phyloP scores from a whole-genome alignment of 2,888 invertebrate species.

The Coenonympha glycerion region DNA sequence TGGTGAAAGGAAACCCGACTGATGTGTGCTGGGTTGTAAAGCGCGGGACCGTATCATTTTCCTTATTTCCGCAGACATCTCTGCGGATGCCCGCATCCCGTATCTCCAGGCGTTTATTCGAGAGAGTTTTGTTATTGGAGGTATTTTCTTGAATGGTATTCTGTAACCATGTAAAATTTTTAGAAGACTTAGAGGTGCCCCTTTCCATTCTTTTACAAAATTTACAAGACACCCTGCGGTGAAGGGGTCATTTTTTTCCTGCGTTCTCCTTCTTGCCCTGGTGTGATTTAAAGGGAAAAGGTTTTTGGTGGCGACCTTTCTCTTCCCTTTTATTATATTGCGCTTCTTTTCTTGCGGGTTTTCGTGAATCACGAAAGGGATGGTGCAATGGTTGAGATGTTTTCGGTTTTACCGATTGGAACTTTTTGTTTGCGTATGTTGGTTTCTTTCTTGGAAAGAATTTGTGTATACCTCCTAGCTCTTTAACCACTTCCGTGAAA shows the following conservation, averaged over 20 bases:
- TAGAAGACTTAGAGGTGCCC: slow-evolving; percentile 8
- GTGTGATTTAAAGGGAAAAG: neutral
- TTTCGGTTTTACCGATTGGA: neutral
- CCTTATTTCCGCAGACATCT: neutral
- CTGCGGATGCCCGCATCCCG: neutral
- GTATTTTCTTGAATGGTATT: slow-evolving; percentile 13
- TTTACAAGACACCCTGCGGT: neutral
- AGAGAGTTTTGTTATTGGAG: neutral
- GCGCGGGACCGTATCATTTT: neutral
- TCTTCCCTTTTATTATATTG: neutral
- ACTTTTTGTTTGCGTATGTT: neutral
- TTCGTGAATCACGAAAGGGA: neutral
- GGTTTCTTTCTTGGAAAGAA: neutral
- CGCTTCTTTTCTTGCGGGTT: neutral
- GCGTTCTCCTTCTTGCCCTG: neutral
- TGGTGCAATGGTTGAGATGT: neutral
- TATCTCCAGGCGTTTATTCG: neutral
- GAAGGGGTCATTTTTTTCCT: neutral
- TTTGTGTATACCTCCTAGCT: neutral
- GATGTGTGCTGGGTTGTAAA: neutral
- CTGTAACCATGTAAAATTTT: slow-evolving; percentile 19
- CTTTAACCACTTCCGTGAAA: neutral
- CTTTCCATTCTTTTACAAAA: slow-evolving; percentile 3
- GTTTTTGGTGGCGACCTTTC: neutral
- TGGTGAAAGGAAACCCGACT: neutral